Evolutionary conservation across 2,113 vertebrate genomes (phyloP).

Genomic region (Heliornis fulica): DNA sequence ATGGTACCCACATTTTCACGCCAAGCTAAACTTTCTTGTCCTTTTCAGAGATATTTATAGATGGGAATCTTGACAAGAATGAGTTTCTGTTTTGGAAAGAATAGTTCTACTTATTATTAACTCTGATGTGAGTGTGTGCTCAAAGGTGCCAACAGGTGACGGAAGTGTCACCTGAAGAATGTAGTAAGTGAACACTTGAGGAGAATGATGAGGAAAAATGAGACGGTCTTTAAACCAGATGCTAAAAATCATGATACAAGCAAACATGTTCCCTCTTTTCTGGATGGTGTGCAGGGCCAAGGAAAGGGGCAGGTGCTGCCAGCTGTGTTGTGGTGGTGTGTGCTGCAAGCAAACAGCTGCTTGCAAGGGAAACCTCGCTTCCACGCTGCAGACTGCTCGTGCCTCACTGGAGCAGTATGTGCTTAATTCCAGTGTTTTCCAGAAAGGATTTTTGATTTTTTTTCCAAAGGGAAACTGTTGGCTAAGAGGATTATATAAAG

Average conservation of each 20-base stretch:
- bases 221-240: background rate
- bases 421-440: background rate
- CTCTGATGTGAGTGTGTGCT: background rate
- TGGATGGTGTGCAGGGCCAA: background rate
- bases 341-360: background rate
- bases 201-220: background rate
- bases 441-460: background rate
- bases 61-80: constrained; percentile 74
- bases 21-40: constrained; percentile 73
- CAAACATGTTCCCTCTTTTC: background rate
- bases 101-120: constrained; percentile 26
- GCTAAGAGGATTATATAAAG: background rate
- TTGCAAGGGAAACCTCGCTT: background rate
- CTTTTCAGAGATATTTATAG: constrained; percentile 73
- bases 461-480: background rate
- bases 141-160: constrained; percentile 24
- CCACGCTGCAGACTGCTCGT: background rate
- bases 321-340: background rate
- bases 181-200: background rate
- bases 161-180: background rate
- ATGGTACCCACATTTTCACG: constrained; percentile 57
- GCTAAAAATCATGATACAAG: background rate
- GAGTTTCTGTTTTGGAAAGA: constrained; percentile 67
- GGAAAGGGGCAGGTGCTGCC: background rate
- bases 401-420: background rate